A percentile compares a stretch with the other conserved stretches of the same genome.
phyloP scores from a whole-genome alignment of 2,113 vertebrate genomes.

The Halcyon malimbica region DNA sequence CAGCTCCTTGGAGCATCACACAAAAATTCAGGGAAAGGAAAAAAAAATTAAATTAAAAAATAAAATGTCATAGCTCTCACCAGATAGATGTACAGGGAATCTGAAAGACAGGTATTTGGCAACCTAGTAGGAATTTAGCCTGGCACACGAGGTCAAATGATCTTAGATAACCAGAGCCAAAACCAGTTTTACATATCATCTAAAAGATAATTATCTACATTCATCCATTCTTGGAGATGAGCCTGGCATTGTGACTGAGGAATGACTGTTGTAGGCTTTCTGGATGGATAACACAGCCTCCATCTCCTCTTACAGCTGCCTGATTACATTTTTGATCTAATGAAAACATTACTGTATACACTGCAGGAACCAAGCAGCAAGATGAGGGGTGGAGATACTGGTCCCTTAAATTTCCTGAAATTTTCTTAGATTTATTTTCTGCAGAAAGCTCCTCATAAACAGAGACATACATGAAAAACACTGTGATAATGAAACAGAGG shows the following conservation, averaged over 20 bases:
- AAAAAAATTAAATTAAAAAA: not conserved
- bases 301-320: not conserved
- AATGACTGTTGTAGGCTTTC: not conserved
- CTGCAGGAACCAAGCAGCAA: not conserved
- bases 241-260: not conserved
- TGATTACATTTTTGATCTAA: not conserved
- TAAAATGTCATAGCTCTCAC: not conserved
- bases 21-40: not conserved
- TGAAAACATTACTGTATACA: not conserved
- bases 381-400: not conserved
- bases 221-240: not conserved
- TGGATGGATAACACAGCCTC: not conserved
- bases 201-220: not conserved
- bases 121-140: not conserved
- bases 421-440: not conserved
- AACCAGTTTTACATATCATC: not conserved
- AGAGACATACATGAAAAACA: not conserved
- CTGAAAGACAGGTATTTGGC: not conserved
- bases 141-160: not conserved
- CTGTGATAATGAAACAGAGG: not conserved
- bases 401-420: not conserved
- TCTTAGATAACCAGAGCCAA: not conserved
- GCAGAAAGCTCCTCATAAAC: not conserved
- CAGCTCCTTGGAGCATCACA: not conserved
- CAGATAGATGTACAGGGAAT: slow-evolving; percentile 2